A percentile compares a stretch with the other conserved stretches of the same genome.
phyloP scores from a whole-genome alignment of 2,797 vertebrate genomes.

The Acanthornis magna region DNA sequence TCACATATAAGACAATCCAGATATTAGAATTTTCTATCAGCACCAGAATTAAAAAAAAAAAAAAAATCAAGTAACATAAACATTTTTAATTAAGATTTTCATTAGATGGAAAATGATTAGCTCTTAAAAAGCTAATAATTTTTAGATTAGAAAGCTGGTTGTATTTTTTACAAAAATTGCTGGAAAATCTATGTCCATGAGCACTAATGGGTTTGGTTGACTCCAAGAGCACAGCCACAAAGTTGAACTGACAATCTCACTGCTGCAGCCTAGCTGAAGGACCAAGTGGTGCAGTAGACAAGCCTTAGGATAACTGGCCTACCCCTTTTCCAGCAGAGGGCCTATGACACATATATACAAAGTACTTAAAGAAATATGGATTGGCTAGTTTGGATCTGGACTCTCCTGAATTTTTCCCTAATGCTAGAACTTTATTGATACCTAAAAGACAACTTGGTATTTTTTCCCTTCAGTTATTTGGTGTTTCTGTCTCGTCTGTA shows the following conservation, averaged over 20 bases:
- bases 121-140: constrained; percentile 8
- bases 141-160: background rate
- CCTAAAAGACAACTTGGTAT: background rate
- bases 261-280: background rate
- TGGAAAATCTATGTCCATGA: background rate
- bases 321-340: background rate
- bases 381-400: background rate
- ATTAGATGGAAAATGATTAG: constrained; percentile 10
- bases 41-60: constrained; percentile 45
- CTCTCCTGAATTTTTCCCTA: background rate
- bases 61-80: background rate
- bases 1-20: constrained; percentile 70
- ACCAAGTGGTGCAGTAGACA: background rate
- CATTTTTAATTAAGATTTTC: constrained; percentile 68
- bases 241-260: background rate
- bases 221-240: background rate
- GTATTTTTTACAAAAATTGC: background rate
- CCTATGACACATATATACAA: background rate
- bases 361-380: background rate
- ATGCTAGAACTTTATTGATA: background rate
- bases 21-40: constrained; percentile 66
- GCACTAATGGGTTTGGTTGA: background rate
- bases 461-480: background rate
- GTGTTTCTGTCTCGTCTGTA: background rate
- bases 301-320: background rate